A percentile compares a stretch with the other conserved stretches of the same genome.
Conservation (phyloP, 2,113 vertebrate genomes). For the Zeus faber region DNA sequence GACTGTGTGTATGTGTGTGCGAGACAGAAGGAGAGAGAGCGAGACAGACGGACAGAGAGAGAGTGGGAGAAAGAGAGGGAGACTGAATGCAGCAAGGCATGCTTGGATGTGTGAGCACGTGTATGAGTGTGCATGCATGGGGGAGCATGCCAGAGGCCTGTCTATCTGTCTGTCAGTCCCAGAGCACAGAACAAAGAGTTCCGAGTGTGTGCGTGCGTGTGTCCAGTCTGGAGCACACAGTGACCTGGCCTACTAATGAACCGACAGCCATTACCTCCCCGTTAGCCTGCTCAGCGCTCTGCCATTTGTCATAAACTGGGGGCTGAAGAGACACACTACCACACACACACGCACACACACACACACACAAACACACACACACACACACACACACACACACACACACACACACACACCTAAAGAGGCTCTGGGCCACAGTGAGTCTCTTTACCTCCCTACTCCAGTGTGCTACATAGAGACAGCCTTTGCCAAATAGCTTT, state of each 20-base stretch:
- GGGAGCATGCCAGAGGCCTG: neutral
- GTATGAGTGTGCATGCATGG: neutral
- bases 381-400: slow-evolving; percentile 23
- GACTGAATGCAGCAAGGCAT: neutral
- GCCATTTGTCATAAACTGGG: slow-evolving; percentile 61
- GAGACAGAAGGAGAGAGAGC: neutral
- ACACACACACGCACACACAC: slow-evolving; percentile 12
- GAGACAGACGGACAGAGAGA: neutral
- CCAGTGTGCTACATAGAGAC: slow-evolving; percentile 42
- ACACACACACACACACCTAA: neutral
- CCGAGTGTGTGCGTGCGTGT: slow-evolving; percentile 5
- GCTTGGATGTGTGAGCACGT: neutral
- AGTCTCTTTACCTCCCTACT: slow-evolving; percentile 12
- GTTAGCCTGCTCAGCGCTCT: slow-evolving; percentile 54
- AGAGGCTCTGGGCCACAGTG: neutral
- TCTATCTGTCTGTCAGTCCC: slow-evolving; percentile 16
- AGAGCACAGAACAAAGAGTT: slow-evolving; percentile 4
- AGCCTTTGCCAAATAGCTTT: slow-evolving; percentile 65
- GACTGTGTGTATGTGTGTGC: neutral
- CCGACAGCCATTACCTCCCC: slow-evolving; percentile 54
- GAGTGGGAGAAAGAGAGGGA: neutral
- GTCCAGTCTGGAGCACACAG: slow-evolving; percentile 31
- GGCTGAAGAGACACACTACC: slow-evolving; percentile 38
- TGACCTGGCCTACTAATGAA: slow-evolving; percentile 62
- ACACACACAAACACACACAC: slow-evolving; percentile 1